Conservation (phyloP, 2,113 vertebrate genomes). For the Ophthalmolycus amberensis region DNA sequence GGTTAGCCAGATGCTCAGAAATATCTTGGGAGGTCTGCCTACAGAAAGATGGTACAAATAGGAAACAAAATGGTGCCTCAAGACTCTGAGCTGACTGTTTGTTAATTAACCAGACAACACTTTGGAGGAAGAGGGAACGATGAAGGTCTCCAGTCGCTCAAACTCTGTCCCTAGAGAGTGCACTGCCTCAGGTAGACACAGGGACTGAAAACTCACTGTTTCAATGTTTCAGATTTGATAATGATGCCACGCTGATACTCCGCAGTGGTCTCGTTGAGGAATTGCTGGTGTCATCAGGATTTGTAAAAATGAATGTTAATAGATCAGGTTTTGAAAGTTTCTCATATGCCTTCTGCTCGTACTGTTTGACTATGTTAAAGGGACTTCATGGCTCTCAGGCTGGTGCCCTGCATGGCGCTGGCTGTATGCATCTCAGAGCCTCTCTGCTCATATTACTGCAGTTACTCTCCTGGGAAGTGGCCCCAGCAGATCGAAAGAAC, state of each 20-base stretch:
- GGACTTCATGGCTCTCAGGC: conserved; percentile 32
- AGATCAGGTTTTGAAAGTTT: conserved; percentile 12
- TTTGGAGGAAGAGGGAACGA: conserved; percentile 41
- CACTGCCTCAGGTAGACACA: conserved; percentile 27
- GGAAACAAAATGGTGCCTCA: conserved; percentile 47
- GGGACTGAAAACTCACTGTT: conserved; percentile 35
- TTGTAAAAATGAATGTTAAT: conserved; percentile 9
- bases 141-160: conserved; percentile 50
- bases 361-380: conserved; percentile 34
- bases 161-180: conserved; percentile 44
- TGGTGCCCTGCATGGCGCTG: conserved; percentile 48
- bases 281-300: background rate
- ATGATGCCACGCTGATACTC: background rate
- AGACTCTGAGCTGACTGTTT: conserved; percentile 30
- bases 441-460: conserved; percentile 69
- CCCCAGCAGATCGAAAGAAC: conserved; percentile 59
- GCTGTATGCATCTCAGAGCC: conserved; percentile 46
- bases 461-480: conserved; percentile 65
- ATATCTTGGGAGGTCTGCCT: conserved; percentile 52
- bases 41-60: conserved; percentile 51
- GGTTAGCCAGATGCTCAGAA: conserved; percentile 45
- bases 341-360: conserved; percentile 12
- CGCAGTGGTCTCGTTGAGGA: background rate
- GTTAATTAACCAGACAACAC: conserved; percentile 63
- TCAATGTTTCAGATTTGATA: conserved; percentile 11